These are phyloP conservation scores for Grammatotria lemairii DNA, from an alignment of 2,113 vertebrate species.

Conservation along the genomic window DNA sequence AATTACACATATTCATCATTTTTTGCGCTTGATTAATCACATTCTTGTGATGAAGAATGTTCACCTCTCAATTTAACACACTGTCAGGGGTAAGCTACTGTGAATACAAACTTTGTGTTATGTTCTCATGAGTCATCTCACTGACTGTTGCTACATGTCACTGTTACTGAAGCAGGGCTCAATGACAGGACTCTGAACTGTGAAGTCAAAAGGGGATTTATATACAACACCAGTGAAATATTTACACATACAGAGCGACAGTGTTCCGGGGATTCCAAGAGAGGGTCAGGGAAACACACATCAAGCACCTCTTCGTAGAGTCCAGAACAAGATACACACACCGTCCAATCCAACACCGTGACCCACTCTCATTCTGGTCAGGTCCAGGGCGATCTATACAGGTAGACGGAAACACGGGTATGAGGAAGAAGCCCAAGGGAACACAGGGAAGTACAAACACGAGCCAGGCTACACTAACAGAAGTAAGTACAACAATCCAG, in stretches of 20 bases:
- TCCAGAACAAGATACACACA: not conserved
- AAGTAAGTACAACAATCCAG: not conserved
- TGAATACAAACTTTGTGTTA: not conserved
- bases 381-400: not conserved
- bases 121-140: not conserved
- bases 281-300: not conserved
- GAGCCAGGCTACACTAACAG: not conserved
- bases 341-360: not conserved
- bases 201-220: not conserved
- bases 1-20: slow-evolving; percentile 5
- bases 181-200: not conserved
- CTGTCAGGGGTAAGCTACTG: not conserved
- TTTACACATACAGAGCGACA: not conserved
- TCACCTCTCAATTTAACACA: not conserved
- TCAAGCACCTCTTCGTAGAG: rapidly evolving
- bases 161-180: not conserved
- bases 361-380: not conserved
- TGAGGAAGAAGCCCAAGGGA: not conserved
- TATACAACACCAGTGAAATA: not conserved
- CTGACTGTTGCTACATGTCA: not conserved
- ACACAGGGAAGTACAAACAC: rapidly evolving
- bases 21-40: slow-evolving; percentile 19
- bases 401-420: not conserved
- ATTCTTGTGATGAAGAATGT: not conserved
- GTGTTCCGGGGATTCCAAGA: not conserved